Conservation (phyloP, 2,113 vertebrate genomes). For the Perca schrenkii region DNA sequence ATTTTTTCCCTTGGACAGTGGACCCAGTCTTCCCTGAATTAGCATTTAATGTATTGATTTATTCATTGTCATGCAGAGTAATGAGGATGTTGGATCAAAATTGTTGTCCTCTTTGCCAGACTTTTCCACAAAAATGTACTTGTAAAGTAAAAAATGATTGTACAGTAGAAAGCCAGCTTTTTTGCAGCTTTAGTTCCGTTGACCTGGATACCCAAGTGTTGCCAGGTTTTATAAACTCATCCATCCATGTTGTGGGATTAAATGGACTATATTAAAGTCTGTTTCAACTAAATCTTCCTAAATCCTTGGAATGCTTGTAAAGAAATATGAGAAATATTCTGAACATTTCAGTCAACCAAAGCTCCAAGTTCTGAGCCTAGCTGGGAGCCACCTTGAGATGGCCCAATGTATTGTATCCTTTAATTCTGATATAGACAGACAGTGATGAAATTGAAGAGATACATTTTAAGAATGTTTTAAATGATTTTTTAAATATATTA, state of each 20-base stretch:
- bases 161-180: slow-evolving; percentile 67
- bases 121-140: slow-evolving; percentile 73
- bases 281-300: slow-evolving; percentile 59
- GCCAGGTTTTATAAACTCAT: slow-evolving; percentile 73
- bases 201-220: slow-evolving; percentile 71
- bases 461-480: neutral
- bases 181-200: slow-evolving; percentile 62
- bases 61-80: slow-evolving; percentile 77
- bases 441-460: neutral
- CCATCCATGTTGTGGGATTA: slow-evolving; percentile 67
- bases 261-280: slow-evolving; percentile 70
- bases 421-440: neutral
- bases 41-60: slow-evolving; percentile 75
- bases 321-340: slow-evolving; percentile 39
- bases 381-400: slow-evolving; percentile 9
- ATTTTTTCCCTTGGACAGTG: slow-evolving; percentile 55
- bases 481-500: neutral
- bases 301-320: slow-evolving; percentile 46
- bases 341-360: slow-evolving; percentile 31
- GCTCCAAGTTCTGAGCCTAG: slow-evolving; percentile 7
- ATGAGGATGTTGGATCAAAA: slow-evolving; percentile 68
- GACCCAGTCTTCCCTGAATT: slow-evolving; percentile 62
- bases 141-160: slow-evolving; percentile 75
- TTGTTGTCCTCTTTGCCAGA: slow-evolving; percentile 60
- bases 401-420: neutral